Evolutionary conservation across 2,888 invertebrate species (phyloP), one percentile per base, ranked within the genome.

Genomic region (Raillietiella orientalis): DNA sequence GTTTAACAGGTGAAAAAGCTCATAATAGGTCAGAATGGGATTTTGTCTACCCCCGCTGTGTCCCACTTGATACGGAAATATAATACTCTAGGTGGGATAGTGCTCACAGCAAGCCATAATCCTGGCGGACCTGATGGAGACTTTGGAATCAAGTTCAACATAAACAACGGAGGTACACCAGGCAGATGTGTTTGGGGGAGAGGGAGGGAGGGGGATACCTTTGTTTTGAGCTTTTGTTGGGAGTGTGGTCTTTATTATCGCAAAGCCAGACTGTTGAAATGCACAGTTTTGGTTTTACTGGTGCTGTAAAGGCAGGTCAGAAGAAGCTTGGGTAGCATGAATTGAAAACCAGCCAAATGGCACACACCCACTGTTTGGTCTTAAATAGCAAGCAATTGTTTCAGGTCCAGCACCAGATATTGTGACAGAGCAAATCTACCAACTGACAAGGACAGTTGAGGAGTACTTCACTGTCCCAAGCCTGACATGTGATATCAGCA

Each of bases 81-180:
- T 39, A 33, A 41, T 23, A 42, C 74, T 16, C 34, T 45, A 57
- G 90, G 90, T 35, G 96, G 93, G 8, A 90, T 99, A 36, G 71
- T 99, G 21, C 55, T 96, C 21, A 99, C 96, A 1, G 96, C 96
- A 0, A 87, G 87, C 10, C 96, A 99, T 49, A 99, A 99, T 50
- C 96, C 96, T 2, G 96, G 96, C 27, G 96, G 96, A 17, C 77
- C 79, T 5, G 60, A 84, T 41, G 72, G 74, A 34, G 96, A 99
- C 50, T 99, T 96, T 45, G 96, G 96, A 26, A 90, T 99, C 39
- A 99, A 99, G 49, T 96, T 75, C 50, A 99, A 99, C 52, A 75
- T 70, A 37, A 63, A 72, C 32, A 96, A 96, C 47, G 96, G 96
- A 27, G 96, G 62, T 53, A 32, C 28, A 30, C n/a, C n/a, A n/a